A percentile compares a stretch with the other conserved stretches of the same genome.
Conservation (phyloP, 2,113 vertebrate species). For the Trochalopteron elliotii region DNA sequence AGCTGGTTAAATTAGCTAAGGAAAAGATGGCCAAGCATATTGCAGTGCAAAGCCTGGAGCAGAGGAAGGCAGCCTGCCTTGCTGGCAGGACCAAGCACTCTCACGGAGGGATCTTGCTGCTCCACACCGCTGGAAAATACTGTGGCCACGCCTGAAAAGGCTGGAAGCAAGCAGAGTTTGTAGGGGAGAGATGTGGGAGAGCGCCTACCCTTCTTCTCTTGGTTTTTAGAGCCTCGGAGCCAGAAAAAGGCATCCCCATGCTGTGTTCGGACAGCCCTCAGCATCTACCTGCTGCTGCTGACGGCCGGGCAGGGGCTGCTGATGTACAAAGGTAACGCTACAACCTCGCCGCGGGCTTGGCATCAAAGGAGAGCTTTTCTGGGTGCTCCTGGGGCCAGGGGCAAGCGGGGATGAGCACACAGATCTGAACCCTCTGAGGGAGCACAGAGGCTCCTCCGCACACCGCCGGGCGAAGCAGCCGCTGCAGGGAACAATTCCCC, state of each 20-base stretch:
- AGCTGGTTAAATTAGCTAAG: not conserved
- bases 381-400: fast-evolving
- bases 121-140: fast-evolving
- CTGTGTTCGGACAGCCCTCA: not conserved
- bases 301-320: constrained; percentile 27
- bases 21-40: not conserved
- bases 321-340: constrained; percentile 56
- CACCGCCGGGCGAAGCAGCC: fast-evolving
- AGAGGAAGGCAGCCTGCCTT: not conserved
- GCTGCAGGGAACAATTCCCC: not conserved
- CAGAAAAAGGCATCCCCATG: constrained; percentile 8
- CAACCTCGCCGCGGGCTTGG: not conserved
- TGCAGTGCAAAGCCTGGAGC: not conserved
- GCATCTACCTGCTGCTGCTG: constrained; percentile 64
- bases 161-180: not conserved
- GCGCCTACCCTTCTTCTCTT: not conserved
- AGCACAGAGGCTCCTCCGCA: fast-evolving
- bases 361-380: not conserved
- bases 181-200: not conserved
- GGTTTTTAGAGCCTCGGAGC: constrained; percentile 51
- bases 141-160: not conserved
- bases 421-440: not conserved
- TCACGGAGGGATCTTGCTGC: not conserved
- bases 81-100: not conserved
- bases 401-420: fast-evolving